Evolutionary conservation across 2,797 vertebrate genomes (phyloP), one percentile per base, ranked within the genome.

Genomic region (Cyprinodon diabolis): DNA sequence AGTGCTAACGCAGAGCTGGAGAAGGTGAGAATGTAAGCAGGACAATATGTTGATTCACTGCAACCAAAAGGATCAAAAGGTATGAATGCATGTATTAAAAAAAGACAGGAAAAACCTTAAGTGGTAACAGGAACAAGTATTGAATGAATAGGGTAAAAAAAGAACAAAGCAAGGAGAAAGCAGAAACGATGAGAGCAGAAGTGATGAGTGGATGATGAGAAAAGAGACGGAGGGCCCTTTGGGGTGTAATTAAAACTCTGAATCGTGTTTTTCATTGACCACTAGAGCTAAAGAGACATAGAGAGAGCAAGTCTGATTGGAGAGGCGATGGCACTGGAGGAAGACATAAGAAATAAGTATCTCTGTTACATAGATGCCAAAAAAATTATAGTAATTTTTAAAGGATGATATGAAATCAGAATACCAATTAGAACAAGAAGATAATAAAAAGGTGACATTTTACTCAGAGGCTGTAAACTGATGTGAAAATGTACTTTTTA

Each of bases 191-290:
- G 76, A 77, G 69, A 30, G 30, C 30, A 3, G 30, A 30, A 30
- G 30, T 30, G 30, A 30, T 30, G 30, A 30, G 30, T 74, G 43
- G 66, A 35, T 40, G 77, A 84, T 58, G 69, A 71, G 60, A 55
- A 55, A 71, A 19, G 71, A 75, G 47, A 71, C 67, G 15, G 56
- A 70, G 13, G 70, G 79, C 88, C 85, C 87, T 91, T 86, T 80
- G 87, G 89, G 89, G 84, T 86, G 85, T 89, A 91, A 93, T 93
- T 91, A 93, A 84, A 63, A 75, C 71, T 78, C 81, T 52, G 78
- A 80, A 86, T 84, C 75, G 72, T 78, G 84, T 84, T 84, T 65
- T 37, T 83, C 71, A 66, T 68, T 87, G 90, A 88, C 89, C 72
- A 25, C 66, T 48, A 63, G 58, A 79, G 80, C 72, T 56, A 54